Evolutionary conservation across 2,888 invertebrate species (phyloP), one percentile per base, ranked within the genome.

Genomic region (Dynastes tityus): DNA sequence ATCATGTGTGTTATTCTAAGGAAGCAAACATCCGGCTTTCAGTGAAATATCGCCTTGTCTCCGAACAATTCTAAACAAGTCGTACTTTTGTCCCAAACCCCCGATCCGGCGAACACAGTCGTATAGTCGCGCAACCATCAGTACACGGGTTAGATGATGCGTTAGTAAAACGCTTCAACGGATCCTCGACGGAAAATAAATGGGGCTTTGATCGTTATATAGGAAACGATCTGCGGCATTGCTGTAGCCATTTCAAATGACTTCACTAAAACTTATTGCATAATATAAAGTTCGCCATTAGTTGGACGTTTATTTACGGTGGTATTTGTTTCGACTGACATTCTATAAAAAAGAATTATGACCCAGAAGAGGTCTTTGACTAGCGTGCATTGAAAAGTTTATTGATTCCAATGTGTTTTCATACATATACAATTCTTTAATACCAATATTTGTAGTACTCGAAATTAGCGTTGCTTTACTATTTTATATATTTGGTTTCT

Each of bases 1-100:
- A 85, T 86, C 87, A 86, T 87, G 87, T 88, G 88, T 88, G 87
- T 87, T 87, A 87, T 88, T 87, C 87, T 87, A 88, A 88, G 88
- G 88, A 88, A 88, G 88, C 88, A 86, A 83, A 88, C 88, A 88
- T 88, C 88, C 88, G 88, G 86, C 85, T 83, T 86, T 85, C 86
- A 84, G 87, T 88, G 88, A 88, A 88, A 88, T 88, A 88, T 88
- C 86, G 88, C 86, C 88, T 87, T 85, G 86, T 87, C 87, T 86
- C 85, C 70, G 85, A 87, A 87, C 87, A 87, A 87, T 87, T 83
- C 87, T 85, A 85, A 86, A 87, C 87, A 87, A 88, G 86, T 87
- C 87, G 85, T 85, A 87, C 88, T 88, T 87, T 88, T 88, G 88
- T 88, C 86, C 87, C 84, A 84, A 84, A 82, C 79, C 80, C 80